Evolutionary conservation across 2,113 vertebrate genomes (phyloP), one percentile per base, ranked within the genome.

Genomic region (Panthera tigris): DNA sequence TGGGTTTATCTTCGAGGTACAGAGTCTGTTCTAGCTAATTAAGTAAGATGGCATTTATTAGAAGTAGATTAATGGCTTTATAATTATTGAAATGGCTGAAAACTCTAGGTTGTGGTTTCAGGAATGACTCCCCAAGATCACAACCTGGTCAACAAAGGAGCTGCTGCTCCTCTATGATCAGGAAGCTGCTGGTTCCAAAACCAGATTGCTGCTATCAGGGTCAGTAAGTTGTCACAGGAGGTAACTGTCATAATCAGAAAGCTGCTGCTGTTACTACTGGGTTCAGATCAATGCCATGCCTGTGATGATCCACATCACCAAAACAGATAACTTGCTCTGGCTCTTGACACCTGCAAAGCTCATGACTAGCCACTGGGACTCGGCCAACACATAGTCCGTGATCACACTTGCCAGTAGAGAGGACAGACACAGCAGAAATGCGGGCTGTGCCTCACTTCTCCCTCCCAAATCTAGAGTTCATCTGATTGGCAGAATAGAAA

Each of bases 201-300:
- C 13, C 18, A 4, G 3, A 23, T 27, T 3, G 14, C 69, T 29
- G 12, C 50, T n/a, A 36, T 79, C 83, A 76, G 52, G 48, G 55
- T 66, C 69, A 57, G 23, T 41, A 57, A 15, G 16, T 50, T 84
- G 88, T 95, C 88, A 39, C 19, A 73, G 61, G 80, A 96, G 39
- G 74, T 94, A 76, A 83, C 36, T 80, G 65, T 48, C 86, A 39
- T 63, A 23, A 21, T 90, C 61, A 66, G 68, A 80, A 87, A 57
- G 63, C 82, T 82, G n/a, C 84, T 83, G 91, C n/a, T 50, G 0
- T 83, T n/a, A 31, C 57, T 82, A 21, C 90, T 82, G 89, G 45
- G n/a, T 82, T 50, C 84, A 82, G 33, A 68, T 69, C 83, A 94
- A 10, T 39, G 89, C 41, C 68, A 13, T 74, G 69, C 25, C 78